Base-by-base conservation (phyloP, 2,797 vertebrate species). In the Aplochiton taeniatus region DNA sequence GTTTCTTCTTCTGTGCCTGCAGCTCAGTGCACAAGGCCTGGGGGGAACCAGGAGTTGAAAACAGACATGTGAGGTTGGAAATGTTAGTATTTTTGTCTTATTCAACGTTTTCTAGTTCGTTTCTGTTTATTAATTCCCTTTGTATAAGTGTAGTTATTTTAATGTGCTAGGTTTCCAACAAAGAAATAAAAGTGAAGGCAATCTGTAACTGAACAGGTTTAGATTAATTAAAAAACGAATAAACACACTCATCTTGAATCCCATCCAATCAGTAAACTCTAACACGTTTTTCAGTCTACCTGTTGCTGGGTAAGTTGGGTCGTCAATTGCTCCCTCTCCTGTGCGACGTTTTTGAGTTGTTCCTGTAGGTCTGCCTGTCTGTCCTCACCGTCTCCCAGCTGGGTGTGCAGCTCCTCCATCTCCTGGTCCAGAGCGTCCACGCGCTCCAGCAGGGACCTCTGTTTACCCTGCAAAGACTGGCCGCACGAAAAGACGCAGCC, bases 391-490 rank as follows among this genome's bases (percentile, higher is more conserved):
- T 94, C 87, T 0, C 48, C 90, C 79, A 96, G 55, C 52, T 82
- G 83, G 57, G 73, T 76, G 65, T 84, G 92, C 61, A 97, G 88
- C 79, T 93, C 89, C 72, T 94, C 92, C 0, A 88, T 87, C 75
- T 97, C 93, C 79, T 84, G 86, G 46, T 95, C 93, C 4, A 97
- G 76, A 60, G 73, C 71, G 67, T 93, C 87, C 0, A 95, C 80
- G 78, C 94, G 93, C 77, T 92, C 89, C 41, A 93, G 56, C 77
- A 97, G 83, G 46, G 76, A 77, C 11, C 66, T 92, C 74, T 95
- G 95, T 84, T 96, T 96, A 52, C 77, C 85, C 83, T 95, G 94
- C 79, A 95, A 88, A n/a, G 94, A 94, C 96, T 97, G 70, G 8
- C 66, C 9, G 11, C 9, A 66, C 0, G 31, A 31, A 31, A 3